Percentiles rank a stretch among this genome's conserved stretches.
Evolutionary conservation across 2,797 vertebrate genomes (phyloP).

Genomic region (Pseudochaenichthys georgianus): DNA sequence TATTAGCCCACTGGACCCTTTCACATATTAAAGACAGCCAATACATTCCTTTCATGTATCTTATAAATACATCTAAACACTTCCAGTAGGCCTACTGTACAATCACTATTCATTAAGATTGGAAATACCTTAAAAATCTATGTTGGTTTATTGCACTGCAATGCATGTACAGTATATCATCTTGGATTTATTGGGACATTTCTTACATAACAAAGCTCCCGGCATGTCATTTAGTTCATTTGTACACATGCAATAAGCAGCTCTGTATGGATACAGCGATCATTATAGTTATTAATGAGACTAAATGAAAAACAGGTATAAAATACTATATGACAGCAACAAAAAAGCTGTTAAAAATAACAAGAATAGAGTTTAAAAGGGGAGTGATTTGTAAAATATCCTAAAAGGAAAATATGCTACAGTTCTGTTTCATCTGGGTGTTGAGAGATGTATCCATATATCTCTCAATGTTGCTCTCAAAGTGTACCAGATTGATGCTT

Average conservation of each 20-base stretch:
- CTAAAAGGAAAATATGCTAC: too few relatives aligned
- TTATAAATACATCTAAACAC: conserved; percentile 16
- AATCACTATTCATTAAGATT: not conserved
- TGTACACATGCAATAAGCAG: conserved; percentile 32
- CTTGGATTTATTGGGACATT: not conserved
- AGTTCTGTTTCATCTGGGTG: too few relatives aligned
- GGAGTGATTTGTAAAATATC: too few relatives aligned
- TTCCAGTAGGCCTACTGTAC: not conserved
- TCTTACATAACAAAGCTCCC: conserved; percentile 2
- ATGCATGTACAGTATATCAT: not conserved
- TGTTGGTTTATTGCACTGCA: not conserved
- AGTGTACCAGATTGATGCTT: too few relatives aligned
- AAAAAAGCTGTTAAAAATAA: too few relatives aligned
- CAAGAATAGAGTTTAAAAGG: too few relatives aligned
- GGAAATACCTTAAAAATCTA: conserved; percentile 11
- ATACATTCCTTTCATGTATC: conserved; percentile 12
- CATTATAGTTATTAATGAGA: too few relatives aligned
- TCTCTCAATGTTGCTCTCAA: too few relatives aligned
- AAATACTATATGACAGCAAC: too few relatives aligned
- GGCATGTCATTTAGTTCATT: not conserved
- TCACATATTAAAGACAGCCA: conserved; percentile 9
- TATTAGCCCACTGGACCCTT: conserved; percentile 9
- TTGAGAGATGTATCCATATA: too few relatives aligned
- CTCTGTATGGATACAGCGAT: not conserved
- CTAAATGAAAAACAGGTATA: too few relatives aligned